Base-by-base conservation (phyloP, 2,888 invertebrate genomes). In the Eupeodes luniger region DNA sequence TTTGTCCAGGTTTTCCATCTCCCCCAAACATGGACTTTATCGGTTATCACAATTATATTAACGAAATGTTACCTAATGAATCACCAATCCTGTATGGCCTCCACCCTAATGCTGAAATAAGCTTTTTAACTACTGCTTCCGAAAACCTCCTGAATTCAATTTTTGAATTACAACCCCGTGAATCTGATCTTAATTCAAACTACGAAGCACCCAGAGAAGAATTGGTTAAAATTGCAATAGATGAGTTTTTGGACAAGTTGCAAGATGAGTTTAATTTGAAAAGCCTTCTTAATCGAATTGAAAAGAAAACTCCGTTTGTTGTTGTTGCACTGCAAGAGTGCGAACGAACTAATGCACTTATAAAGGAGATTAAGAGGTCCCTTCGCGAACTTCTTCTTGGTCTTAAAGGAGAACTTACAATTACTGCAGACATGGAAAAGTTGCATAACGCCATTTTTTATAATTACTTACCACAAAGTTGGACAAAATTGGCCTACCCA, bases 31-130 rank as follows among this genome's bases (percentile, higher is more conserved):
- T 96, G 0, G 98, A 99, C 93, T 98, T 97, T 92, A 94, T 94
- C 5, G 96, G 97, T 5, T 99, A 98, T 93, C 98, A 99, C 92
- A 93, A 94, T 79, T 99, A 98, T 92, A 96, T 99, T 67, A 97
- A 97, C 90, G 97, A 98, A 91, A 95, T 95, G 92, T 93, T 99
- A 55, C 98, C 99, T 0, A 95, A 96, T 0, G 99, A 99, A 94
- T 97, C 98, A 16, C 99, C 99, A 0, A 95, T 97, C 90, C 94
- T 99, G 14, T 99, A 99, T 91, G 99, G 99, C 0, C 94, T 99
- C 40, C 98, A 99, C 94, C 97, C 98, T 0, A 99, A 99, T 93
- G 98, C 99, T 0, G 99, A 99, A 94, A 98, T 99, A 82, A 98
- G 98, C 55, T 98, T 98, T 91, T 94, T 99, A 77, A 98, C 98